Evolutionary conservation across 2,888 invertebrate genomes (phyloP), one percentile per base, ranked within the genome.

Genomic region (Cryptocephalus primarius): DNA sequence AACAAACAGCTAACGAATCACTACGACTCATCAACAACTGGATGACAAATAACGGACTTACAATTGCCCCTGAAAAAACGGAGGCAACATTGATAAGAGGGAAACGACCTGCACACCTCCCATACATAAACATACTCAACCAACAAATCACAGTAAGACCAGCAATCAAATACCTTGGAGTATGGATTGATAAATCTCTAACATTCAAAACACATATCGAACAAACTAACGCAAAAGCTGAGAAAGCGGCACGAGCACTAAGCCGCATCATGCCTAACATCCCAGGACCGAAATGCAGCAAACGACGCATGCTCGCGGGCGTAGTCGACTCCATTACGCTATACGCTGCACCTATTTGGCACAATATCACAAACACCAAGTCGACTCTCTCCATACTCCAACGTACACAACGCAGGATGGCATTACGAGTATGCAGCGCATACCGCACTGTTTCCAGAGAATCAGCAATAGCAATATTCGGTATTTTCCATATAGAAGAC

Each of bases 101-200:
- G n/a, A n/a, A n/a, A n/a, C n/a, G n/a, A n/a, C n/a, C n/a, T n/a
- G n/a, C n/a, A n/a, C n/a, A n/a, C n/a, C n/a, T n/a, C n/a, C n/a
- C n/a, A n/a, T n/a, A n/a, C n/a, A n/a, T n/a, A n/a, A n/a, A n/a
- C n/a, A n/a, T n/a, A n/a, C n/a, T n/a, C n/a, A n/a, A n/a, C n/a
- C n/a, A n/a, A n/a, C n/a, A n/a, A n/a, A n/a, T n/a, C n/a, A n/a
- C n/a, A n/a, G n/a, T 34, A 34, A 34, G n/a, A 2, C 42, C 42
- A 13, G 8, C 32, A 9, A 36, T 54, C 11, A 55, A 55, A 48
- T 60, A 59, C 32, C 43, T 59, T 9, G 58, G 59, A 4, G 47
- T 56, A 10, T 40, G 33, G 13, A 34, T 59, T 1, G 56, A 56
- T 42, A 38, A 39, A 10, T 42, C 43, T 33, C 13, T 54, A 11